Conservation (phyloP, 1,140 invertebrate species). For the Drosophila suzukii region DNA sequence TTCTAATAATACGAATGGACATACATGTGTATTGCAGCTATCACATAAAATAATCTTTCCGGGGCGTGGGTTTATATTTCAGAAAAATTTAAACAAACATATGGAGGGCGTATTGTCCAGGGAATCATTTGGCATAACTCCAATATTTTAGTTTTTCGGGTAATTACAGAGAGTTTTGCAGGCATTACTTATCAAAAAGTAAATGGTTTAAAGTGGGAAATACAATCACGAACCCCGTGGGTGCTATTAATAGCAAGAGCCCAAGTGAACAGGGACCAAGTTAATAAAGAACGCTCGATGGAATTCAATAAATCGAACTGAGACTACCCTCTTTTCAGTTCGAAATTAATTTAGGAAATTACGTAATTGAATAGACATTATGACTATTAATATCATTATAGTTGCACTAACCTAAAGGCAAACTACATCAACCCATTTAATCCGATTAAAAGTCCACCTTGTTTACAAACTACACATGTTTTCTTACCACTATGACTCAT, state of each 20-base stretch:
- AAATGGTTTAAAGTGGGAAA: slow-evolving; percentile 15
- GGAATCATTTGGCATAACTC: slow-evolving; percentile 16
- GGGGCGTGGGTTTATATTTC: slow-evolving; percentile 46
- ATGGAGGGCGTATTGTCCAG: slow-evolving; percentile 20
- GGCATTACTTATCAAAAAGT: slow-evolving; percentile 15
- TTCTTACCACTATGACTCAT: slow-evolving; percentile 22
- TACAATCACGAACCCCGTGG: slow-evolving; percentile 18
- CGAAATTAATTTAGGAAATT: slow-evolving; percentile 2
- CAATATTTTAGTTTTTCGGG: not conserved
- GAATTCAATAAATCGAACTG: not conserved
- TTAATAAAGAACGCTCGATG: slow-evolving; percentile 16
- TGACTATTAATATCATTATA: not conserved
- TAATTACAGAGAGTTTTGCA: not conserved
- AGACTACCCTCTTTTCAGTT: slow-evolving; percentile 15
- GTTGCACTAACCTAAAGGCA: not conserved
- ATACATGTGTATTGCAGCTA: slow-evolving; percentile 35
- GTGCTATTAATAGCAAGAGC: slow-evolving; percentile 38
- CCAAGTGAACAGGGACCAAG: slow-evolving; percentile 16
- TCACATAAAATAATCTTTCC: slow-evolving; percentile 57
- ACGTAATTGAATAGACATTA: not conserved
- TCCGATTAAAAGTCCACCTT: not conserved
- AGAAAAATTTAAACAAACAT: slow-evolving; percentile 25
- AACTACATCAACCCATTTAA: not conserved
- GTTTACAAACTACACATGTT: not conserved
- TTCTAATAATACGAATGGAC: slow-evolving; percentile 41